phyloP scores from a whole-genome alignment of 64 coral and sea anemone species.

The Montipora capricornis region DNA sequence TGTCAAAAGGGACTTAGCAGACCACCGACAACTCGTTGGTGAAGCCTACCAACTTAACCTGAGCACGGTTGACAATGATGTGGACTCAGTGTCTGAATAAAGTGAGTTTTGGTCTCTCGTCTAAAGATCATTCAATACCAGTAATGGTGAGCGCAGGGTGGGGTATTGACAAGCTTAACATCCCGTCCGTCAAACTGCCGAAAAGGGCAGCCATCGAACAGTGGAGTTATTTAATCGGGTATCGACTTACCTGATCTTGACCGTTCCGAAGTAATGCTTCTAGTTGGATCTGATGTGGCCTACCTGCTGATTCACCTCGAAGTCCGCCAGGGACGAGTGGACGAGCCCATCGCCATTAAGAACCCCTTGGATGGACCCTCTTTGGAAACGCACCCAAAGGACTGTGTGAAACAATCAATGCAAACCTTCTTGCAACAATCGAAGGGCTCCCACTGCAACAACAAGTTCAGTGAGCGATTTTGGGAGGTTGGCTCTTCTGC shows the following conservation, averaged over 20 bases:
- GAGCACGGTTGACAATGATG: conserved; percentile 25
- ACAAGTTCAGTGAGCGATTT: conserved; percentile 38
- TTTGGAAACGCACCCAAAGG: conserved; percentile 29
- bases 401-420: conserved; percentile 8
- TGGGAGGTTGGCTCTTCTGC: conserved; percentile 41
- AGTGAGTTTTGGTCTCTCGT: conserved; percentile 11
- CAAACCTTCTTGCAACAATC: not conserved
- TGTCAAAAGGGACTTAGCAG: conserved; percentile 30
- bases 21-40: conserved; percentile 25
- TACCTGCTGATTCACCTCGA: conserved; percentile 45
- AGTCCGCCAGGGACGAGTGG: conserved; percentile 27
- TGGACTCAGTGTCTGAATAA: not conserved
- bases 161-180: conserved; percentile 39
- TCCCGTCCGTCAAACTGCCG: not conserved
- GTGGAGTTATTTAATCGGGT: not conserved
- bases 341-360: conserved; percentile 19
- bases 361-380: conserved; percentile 10
- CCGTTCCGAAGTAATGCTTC: not conserved
- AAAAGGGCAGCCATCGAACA: not conserved
- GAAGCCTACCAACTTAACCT: not conserved
- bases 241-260: not conserved
- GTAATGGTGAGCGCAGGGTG: conserved; percentile 26
- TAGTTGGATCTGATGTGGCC: conserved; percentile 45
- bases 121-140: conserved; percentile 5
- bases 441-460: not conserved